A percentile compares a stretch with the other conserved stretches of the same genome.
Evolutionary conservation across 2,113 vertebrate species (phyloP).

Genomic region (Cyprinodon tularosa): DNA sequence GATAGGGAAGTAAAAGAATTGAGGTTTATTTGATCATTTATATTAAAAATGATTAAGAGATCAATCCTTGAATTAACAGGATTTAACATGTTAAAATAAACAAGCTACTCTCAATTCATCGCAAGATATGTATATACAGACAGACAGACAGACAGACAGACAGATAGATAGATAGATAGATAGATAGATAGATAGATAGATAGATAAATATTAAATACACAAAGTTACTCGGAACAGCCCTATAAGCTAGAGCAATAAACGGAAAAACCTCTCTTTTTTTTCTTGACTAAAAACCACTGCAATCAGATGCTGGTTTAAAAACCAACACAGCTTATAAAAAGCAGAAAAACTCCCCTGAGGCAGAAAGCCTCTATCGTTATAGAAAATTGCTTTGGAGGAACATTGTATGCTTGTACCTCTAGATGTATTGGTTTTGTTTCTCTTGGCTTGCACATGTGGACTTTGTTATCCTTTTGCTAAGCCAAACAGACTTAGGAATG

Average conservation of each 20-base stretch:
- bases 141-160: no score
- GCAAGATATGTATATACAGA: no score
- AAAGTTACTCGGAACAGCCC: not conserved
- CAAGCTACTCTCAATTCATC: no score
- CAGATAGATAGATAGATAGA: no score
- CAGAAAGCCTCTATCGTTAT: slow-evolving; percentile 70
- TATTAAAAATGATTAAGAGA: no score
- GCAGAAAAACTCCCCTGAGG: slow-evolving; percentile 22
- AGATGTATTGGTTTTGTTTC: slow-evolving; percentile 79
- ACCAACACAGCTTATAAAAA: slow-evolving; percentile 35
- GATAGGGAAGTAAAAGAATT: no score
- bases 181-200: no score
- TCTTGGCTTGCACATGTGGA: slow-evolving; percentile 70
- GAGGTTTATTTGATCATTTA: no score
- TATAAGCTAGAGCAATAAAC: not conserved
- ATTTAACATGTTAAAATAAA: no score
- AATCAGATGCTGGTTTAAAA: not conserved
- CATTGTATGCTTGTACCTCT: slow-evolving; percentile 64
- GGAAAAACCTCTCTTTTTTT: not conserved
- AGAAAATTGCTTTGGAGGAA: slow-evolving; percentile 75
- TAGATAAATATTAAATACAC: no score
- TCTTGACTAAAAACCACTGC: not conserved
- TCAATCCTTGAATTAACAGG: no score
- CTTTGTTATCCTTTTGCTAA: slow-evolving; percentile 75
- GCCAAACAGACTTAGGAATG: slow-evolving; percentile 78